Evolutionary conservation across 2,888 invertebrate species (phyloP).

Genomic region (Smittia sp.): DNA sequence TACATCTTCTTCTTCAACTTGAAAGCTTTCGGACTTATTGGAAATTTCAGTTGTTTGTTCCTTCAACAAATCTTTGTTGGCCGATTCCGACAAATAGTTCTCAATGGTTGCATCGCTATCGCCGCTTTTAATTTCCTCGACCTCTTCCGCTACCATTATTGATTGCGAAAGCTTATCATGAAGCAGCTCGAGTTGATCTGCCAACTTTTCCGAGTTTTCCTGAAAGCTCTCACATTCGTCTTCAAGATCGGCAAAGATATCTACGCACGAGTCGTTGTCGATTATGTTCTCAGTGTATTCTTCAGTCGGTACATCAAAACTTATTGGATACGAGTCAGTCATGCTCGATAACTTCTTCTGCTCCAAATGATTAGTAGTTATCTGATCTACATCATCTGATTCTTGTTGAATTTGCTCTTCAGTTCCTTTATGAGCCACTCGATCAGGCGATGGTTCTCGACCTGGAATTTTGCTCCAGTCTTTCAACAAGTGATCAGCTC

Average conservation of each 20-base stretch:
- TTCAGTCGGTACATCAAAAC: not conserved
- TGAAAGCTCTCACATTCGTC: constrained; percentile 23
- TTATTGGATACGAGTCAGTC: too few species aligned
- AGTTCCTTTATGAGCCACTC: not conserved
- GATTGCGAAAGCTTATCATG: constrained; percentile 9
- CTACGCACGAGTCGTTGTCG: constrained; percentile 24
- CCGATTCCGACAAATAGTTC: not conserved
- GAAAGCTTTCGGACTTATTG: not conserved
- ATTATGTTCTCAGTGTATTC: not conserved
- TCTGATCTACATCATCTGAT: not conserved
- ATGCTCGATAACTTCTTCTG: too few species aligned
- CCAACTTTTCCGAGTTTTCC: not conserved
- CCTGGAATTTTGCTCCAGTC: constrained; percentile 64
- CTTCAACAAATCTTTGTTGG: not conserved
- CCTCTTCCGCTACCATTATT: not conserved
- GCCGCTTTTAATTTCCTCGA: not conserved
- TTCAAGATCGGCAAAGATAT: constrained; percentile 42
- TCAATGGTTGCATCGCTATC: not conserved
- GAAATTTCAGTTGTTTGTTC: not conserved
- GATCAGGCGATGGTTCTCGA: constrained; percentile 58
- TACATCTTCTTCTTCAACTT: not conserved
- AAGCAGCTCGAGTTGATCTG: not conserved
- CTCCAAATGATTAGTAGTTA: not conserved
- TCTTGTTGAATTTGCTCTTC: constrained; percentile 7
- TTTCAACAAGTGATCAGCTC: constrained; percentile 58